phyloP scores from a whole-genome alignment of 2,113 vertebrate genomes.

The Corythoichthys intestinalis region DNA sequence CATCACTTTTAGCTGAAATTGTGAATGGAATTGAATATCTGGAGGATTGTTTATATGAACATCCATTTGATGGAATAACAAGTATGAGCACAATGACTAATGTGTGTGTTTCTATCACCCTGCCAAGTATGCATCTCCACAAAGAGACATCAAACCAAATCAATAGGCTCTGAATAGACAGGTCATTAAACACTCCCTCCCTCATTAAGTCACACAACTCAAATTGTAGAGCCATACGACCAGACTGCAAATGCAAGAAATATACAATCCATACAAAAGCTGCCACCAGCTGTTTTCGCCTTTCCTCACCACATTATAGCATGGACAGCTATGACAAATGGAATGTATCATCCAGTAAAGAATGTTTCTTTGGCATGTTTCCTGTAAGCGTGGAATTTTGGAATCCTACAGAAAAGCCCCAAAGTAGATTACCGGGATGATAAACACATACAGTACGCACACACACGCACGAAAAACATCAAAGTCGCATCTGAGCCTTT shows the following conservation, averaged over 20 bases:
- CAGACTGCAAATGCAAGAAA: slow-evolving; percentile 12
- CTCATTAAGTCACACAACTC: slow-evolving; percentile 47
- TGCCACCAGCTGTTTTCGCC: slow-evolving; percentile 9
- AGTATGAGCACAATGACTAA: slow-evolving; percentile 37
- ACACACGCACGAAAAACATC: neutral
- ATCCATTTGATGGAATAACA: slow-evolving; percentile 29
- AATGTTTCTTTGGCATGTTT: slow-evolving; percentile 12
- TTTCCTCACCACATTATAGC: slow-evolving; percentile 16
- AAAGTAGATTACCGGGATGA: neutral
- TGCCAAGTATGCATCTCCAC: slow-evolving; percentile 42
- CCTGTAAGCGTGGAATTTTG: slow-evolving; percentile 19
- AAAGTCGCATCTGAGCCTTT: slow-evolving; percentile 18
- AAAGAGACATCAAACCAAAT: slow-evolving; percentile 61
- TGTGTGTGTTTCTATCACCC: slow-evolving; percentile 37
- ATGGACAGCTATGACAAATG: slow-evolving; percentile 29
- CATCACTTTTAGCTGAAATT: slow-evolving; percentile 30
- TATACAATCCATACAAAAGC: slow-evolving; percentile 11
- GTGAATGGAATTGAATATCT: slow-evolving; percentile 27
- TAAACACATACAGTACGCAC: neutral
- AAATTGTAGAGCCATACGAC: slow-evolving; percentile 39
- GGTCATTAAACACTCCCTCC: slow-evolving; percentile 55
- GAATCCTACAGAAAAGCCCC: slow-evolving; percentile 18
- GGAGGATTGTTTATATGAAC: slow-evolving; percentile 34
- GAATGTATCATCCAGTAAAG: slow-evolving; percentile 22
- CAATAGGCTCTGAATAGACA: slow-evolving; percentile 58